Percentiles rank a stretch among this genome's conserved stretches.
Evolutionary conservation across 1,140 invertebrate species (phyloP).

Genomic region (Bombus consobrinus): DNA sequence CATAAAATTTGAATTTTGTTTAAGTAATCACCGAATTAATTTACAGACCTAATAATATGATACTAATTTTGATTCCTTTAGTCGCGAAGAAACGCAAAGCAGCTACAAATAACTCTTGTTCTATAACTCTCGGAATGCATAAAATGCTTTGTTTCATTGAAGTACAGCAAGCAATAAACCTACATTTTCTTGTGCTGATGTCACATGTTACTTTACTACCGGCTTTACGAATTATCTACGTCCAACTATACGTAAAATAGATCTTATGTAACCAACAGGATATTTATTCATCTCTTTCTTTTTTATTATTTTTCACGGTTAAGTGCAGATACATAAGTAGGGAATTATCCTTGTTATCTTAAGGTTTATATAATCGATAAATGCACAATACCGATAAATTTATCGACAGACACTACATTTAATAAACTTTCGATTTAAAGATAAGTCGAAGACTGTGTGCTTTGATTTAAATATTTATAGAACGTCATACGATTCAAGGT

Average conservation of each 20-base stretch:
- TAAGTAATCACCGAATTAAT: background rate
- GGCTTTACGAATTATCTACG: slow-evolving; percentile 47
- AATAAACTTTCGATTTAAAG: background rate
- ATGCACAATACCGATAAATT: slow-evolving; percentile 10
- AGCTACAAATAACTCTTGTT: no score
- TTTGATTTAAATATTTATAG: background rate
- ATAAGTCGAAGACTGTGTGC: no score
- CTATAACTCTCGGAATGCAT: background rate
- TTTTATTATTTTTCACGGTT: background rate
- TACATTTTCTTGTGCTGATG: slow-evolving; percentile 60
- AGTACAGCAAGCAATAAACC: slow-evolving; percentile 45
- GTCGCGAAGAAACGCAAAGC: background rate
- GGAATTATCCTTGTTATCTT: no score
- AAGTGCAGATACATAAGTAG: no score
- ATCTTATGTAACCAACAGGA: slow-evolving; percentile 46
- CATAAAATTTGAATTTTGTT: background rate
- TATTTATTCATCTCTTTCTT: background rate
- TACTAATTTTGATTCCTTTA: background rate
- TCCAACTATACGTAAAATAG: slow-evolving; percentile 25
- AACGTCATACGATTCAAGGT: no score
- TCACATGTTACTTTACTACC: slow-evolving; percentile 43
- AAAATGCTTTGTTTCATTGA: slow-evolving; percentile 18
- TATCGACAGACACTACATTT: no score
- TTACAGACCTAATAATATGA: no score
- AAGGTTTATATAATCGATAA: no score